phyloP scores from a whole-genome alignment of 2,797 vertebrate genomes.

The Ctenochaetus hawaiiensis region DNA sequence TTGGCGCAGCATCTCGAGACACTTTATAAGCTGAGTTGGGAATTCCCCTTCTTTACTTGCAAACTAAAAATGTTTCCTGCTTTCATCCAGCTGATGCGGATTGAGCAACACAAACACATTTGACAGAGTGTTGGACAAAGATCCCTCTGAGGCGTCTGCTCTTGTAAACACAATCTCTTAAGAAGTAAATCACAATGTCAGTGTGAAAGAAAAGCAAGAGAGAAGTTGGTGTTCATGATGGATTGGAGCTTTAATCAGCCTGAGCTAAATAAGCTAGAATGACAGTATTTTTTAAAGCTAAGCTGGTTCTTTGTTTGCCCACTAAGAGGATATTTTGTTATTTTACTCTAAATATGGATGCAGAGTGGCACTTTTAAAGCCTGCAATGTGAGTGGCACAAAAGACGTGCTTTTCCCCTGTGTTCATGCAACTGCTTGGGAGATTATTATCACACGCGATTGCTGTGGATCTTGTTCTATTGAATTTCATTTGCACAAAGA shows the following conservation, averaged over 20 bases:
- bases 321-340: conserved; percentile 66
- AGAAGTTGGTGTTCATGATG: conserved; percentile 38
- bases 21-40: conserved; percentile 64
- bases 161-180: conserved; percentile 28
- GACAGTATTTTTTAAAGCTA: conserved; percentile 74
- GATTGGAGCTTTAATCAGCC: conserved; percentile 70
- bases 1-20: conserved; percentile 62
- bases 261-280: conserved; percentile 55
- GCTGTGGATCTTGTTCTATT: conserved; percentile 75
- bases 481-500: conserved; percentile 76
- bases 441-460: conserved; percentile 68
- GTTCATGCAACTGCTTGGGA: conserved; percentile 52
- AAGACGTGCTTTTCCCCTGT: conserved; percentile 27
- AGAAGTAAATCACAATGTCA: conserved; percentile 25
- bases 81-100: conserved; percentile 41
- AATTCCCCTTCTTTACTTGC: conserved; percentile 44
- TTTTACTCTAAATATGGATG: conserved; percentile 51
- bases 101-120: conserved; percentile 24
- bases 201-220: conserved; percentile 17
- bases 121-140: conserved; percentile 56
- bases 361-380: conserved; percentile 60
- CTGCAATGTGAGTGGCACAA: conserved; percentile 43
- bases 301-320: conserved; percentile 60
- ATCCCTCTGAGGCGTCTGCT: conserved; percentile 58
- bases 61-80: conserved; percentile 42